Conservation (phyloP, 2,888 invertebrate species). For the Seira musarum region DNA sequence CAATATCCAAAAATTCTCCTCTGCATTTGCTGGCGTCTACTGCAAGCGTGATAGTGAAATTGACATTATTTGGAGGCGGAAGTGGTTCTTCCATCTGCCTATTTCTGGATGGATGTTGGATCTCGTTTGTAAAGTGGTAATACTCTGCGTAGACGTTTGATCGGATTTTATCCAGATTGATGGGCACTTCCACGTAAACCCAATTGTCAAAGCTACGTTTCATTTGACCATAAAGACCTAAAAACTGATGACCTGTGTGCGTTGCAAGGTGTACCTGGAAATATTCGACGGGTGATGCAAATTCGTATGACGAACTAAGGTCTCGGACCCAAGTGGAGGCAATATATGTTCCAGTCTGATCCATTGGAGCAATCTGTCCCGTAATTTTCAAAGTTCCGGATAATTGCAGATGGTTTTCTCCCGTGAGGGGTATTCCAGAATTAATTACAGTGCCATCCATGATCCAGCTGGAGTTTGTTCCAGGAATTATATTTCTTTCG, state of each 20-base stretch:
- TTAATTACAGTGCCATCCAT: not conserved
- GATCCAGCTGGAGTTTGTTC: not conserved
- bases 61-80: not conserved
- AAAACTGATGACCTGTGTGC: not conserved
- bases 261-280: not conserved
- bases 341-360: not conserved
- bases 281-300: not conserved
- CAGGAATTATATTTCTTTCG: conserved; percentile 10
- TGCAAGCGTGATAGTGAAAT: conserved; percentile 13
- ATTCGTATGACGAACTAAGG: not conserved
- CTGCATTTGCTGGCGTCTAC: not conserved
- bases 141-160: not conserved
- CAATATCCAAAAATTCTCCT: conserved; percentile 2
- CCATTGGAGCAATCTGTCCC: not conserved
- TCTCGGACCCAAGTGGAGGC: conserved; percentile 21
- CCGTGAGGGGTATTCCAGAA: conserved; percentile 27
- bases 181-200: conserved; percentile 29
- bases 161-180: conserved; percentile 23
- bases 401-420: conserved; percentile 21
- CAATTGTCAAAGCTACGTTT: conserved; percentile 17
- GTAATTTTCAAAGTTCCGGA: not conserved
- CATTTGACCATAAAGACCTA: conserved; percentile 11
- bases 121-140: too few species aligned
- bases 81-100: not conserved
- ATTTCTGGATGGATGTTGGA: not conserved